These are phyloP conservation scores for Sinonovacula constricta DNA, from an alignment of 1,140 invertebrate genomes.

Conservation along the genomic window DNA sequence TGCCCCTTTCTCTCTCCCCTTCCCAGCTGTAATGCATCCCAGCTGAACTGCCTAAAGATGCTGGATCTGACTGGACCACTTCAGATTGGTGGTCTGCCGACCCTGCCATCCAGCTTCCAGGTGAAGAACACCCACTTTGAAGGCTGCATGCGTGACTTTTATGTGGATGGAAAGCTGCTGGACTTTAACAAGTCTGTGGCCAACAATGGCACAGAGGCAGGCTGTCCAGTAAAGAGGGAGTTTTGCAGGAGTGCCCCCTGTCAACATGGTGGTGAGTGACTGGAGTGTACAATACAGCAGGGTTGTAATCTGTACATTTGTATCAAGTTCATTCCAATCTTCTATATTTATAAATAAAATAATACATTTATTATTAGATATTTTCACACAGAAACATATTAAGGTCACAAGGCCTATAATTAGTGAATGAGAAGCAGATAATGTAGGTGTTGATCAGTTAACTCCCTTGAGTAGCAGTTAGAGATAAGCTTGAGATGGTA, in stretches of 20 bases:
- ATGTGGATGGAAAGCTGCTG: constrained; percentile 91
- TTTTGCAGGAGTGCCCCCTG: constrained; percentile 91
- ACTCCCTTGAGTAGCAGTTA: no score
- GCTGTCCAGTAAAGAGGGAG: constrained; percentile 91
- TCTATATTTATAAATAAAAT: no score
- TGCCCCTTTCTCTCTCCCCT: no score
- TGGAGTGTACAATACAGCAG: no score
- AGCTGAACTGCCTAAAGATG: constrained; percentile 90
- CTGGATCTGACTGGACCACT: constrained; percentile 96
- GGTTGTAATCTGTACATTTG: no score
- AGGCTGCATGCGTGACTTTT: constrained; percentile 94
- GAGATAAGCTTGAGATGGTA: no score
- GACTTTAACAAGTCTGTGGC: constrained; percentile 94
- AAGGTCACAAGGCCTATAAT: no score
- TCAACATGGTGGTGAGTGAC: constrained; percentile 85
- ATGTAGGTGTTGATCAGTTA: no score
- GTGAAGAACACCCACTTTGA: constrained; percentile 90
- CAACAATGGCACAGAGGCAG: constrained; percentile 91
- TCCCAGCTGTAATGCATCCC: neutral
- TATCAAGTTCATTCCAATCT: no score
- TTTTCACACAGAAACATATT: no score
- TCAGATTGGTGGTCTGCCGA: constrained; percentile 94
- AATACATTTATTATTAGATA: no score
- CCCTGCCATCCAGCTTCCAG: constrained; percentile 87
- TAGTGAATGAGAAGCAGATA: no score